A percentile compares a stretch with the other conserved stretches of the same genome.
phyloP scores from a whole-genome alignment of 2,888 invertebrate genomes.

The Oxycera nigricornis region DNA sequence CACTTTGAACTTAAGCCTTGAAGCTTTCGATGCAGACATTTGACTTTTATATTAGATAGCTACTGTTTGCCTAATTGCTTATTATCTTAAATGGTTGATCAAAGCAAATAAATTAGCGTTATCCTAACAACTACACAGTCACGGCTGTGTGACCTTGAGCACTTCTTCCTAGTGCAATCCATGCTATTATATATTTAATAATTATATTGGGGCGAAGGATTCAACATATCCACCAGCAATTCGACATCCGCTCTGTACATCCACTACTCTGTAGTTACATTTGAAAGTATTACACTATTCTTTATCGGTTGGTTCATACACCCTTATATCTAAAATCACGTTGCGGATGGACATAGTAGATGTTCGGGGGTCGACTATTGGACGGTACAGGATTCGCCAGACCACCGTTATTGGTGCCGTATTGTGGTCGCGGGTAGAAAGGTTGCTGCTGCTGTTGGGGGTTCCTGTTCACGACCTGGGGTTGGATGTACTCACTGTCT shows the following conservation, averaged over 20 bases:
- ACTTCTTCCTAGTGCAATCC: too few relatives aligned
- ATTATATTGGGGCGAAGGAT: too few relatives aligned
- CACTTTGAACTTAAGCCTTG: not conserved
- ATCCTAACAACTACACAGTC: too few relatives aligned
- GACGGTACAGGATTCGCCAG: not conserved
- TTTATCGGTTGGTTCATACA: not conserved
- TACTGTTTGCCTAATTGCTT: too few relatives aligned
- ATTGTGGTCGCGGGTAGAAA: conserved; percentile 43
- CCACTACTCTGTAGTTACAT: conserved; percentile 45
- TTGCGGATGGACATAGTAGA: conserved; percentile 28
- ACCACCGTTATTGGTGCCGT: conserved; percentile 48
- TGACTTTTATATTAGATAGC: too few relatives aligned
- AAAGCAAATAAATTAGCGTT: not conserved
- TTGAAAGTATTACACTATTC: not conserved
- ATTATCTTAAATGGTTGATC: not conserved
- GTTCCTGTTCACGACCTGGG: conserved; percentile 45
- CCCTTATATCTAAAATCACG: conserved; percentile 38
- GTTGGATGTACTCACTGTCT: conserved; percentile 67
- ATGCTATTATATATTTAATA: too few relatives aligned
- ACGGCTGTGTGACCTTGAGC: too few relatives aligned
- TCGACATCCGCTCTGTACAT: conserved; percentile 6
- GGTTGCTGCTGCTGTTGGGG: conserved; percentile 47
- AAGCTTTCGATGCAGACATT: too few relatives aligned
- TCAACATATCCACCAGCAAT: too few relatives aligned
- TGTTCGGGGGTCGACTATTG: not conserved